Conservation (phyloP, 2,888 invertebrate species). For the Heteropelma amictum region DNA sequence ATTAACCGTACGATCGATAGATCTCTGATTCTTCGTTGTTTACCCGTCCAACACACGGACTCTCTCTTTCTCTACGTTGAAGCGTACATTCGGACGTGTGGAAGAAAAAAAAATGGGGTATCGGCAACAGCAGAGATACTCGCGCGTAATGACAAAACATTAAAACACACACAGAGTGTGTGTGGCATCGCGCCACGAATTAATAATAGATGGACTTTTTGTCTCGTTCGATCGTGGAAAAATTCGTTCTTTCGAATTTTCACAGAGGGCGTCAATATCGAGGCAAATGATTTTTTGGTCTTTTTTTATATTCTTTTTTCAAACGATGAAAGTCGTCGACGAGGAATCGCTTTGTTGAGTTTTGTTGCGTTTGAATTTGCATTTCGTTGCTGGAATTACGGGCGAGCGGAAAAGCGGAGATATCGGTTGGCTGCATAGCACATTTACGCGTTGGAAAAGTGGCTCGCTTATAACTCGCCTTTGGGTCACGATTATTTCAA, state of each 20-base stretch:
- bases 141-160: constrained; percentile 1
- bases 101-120: not conserved
- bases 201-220: constrained; percentile 46
- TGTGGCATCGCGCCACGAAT: constrained; percentile 48
- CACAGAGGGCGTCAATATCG: too few relatives aligned
- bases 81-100: constrained; percentile 5
- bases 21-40: too few relatives aligned
- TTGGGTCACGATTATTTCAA: constrained; percentile 78
- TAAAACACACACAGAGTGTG: not conserved
- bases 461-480: constrained; percentile 66
- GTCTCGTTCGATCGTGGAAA: constrained; percentile 38
- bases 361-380: not conserved
- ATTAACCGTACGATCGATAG: too few relatives aligned
- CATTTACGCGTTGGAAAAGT: constrained; percentile 58
- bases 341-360: not conserved
- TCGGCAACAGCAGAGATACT: not conserved
- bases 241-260: constrained; percentile 1
- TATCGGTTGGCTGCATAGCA: constrained; percentile 25
- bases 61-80: not conserved
- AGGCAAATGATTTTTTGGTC: too few relatives aligned
- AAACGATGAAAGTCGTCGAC: not conserved
- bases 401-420: not conserved
- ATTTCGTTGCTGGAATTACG: constrained; percentile 12
- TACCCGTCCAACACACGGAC: constrained; percentile 12
- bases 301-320: not conserved